A percentile compares a stretch with the other conserved stretches of the same genome.
Conservation (phyloP, 1,140 invertebrate species). For the Sycobia sp. region DNA sequence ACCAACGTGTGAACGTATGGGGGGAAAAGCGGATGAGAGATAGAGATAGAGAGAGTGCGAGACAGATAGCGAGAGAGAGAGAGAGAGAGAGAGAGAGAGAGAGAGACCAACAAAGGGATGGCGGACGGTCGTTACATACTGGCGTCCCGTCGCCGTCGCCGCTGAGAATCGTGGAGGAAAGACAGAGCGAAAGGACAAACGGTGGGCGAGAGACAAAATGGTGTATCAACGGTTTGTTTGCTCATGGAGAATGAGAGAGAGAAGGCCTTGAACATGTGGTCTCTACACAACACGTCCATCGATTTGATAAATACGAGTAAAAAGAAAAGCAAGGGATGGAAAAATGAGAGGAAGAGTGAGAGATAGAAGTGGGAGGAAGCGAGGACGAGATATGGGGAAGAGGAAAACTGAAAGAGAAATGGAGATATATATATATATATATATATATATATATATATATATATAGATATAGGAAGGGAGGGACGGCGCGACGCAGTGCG, state of each 20-base stretch:
- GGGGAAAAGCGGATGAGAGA: slow-evolving; percentile 13
- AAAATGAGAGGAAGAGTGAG: slow-evolving; percentile 20
- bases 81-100: slow-evolving; percentile 13
- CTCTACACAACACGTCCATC: slow-evolving; percentile 46
- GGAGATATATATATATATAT: too few species aligned
- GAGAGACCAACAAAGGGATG: slow-evolving; percentile 36
- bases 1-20: slow-evolving; percentile 51
- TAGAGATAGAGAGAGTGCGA: slow-evolving; percentile 23
- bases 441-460: too few species aligned
- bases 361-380: slow-evolving; percentile 15
- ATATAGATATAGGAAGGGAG: too few species aligned
- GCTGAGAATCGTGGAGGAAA: slow-evolving; percentile 36
- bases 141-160: not conserved
- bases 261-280: slow-evolving; percentile 50
- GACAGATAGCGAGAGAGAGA: not conserved
- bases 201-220: slow-evolving; percentile 20
- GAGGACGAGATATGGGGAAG: too few species aligned
- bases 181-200: slow-evolving; percentile 18
- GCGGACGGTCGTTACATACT: slow-evolving; percentile 12
- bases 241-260: slow-evolving; percentile 36
- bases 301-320: slow-evolving; percentile 34
- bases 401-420: too few species aligned
- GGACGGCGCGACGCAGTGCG: not conserved
- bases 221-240: slow-evolving; percentile 43
- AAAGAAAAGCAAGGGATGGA: slow-evolving; percentile 20